Evolutionary conservation across 2,113 vertebrate genomes (phyloP).

Genomic region (Panthera leo): DNA sequence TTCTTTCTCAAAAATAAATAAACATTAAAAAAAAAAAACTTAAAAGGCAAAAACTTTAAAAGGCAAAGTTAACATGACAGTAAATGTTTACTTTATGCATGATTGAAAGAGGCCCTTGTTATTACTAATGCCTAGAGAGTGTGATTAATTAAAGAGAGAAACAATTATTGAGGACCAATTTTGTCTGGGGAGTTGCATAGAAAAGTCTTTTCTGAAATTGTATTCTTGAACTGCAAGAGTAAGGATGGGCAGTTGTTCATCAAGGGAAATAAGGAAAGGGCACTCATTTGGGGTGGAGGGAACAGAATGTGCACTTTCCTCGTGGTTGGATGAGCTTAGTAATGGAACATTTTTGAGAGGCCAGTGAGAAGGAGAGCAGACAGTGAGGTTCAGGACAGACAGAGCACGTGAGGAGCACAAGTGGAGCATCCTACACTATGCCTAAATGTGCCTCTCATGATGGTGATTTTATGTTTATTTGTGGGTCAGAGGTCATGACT

Average conservation of each 20-base stretch:
- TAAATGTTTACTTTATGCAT: neutral
- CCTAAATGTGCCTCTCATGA: neutral
- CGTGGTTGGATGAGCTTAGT: accelerated
- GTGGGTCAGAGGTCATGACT: neutral
- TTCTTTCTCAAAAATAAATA: too few species aligned
- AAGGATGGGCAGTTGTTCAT: neutral
- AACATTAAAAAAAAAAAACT: too few species aligned
- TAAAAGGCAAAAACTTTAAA: neutral
- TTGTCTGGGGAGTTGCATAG: accelerated
- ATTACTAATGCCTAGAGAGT: neutral
- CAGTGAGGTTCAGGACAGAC: neutral
- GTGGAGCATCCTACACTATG: neutral
- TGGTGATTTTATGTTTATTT: neutral
- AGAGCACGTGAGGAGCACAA: neutral
- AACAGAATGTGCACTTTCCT: neutral
- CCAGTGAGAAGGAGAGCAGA: neutral
- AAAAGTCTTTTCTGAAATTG: neutral
- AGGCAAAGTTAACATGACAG: neutral
- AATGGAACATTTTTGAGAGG: neutral
- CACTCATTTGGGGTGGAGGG: neutral
- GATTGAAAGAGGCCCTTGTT: neutral
- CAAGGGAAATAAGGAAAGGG: neutral
- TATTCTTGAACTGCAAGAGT: neutral
- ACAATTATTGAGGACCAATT: neutral
- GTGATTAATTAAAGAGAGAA: neutral